Percentiles rank a stretch among this genome's conserved stretches.
phyloP scores from a whole-genome alignment of 1,140 invertebrate genomes.

The Drosophila athabasca region DNA sequence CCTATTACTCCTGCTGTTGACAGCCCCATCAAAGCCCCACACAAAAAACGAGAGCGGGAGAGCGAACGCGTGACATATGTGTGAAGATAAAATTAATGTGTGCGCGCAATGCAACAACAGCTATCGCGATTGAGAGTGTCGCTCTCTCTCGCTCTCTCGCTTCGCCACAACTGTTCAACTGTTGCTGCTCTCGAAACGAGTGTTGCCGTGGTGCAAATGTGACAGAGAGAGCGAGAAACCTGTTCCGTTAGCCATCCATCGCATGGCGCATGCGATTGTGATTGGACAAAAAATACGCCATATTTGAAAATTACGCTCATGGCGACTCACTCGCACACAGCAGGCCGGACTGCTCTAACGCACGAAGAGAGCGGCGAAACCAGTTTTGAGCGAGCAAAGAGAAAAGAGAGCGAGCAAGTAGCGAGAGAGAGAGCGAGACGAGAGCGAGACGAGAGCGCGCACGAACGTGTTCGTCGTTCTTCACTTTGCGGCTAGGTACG shows the following conservation, averaged over 20 bases:
- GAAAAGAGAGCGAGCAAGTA: conserved; percentile 21
- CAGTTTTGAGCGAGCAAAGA: conserved; percentile 50
- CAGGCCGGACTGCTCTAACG: conserved; percentile 40
- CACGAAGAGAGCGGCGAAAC: conserved; percentile 28
- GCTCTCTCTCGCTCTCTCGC: conserved; percentile 49
- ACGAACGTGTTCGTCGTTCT: conserved; percentile 27
- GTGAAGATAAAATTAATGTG: conserved; percentile 77
- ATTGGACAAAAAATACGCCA: conserved; percentile 83
- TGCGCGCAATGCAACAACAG: conserved; percentile 16
- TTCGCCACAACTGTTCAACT: conserved; percentile 73
- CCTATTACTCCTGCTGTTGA: conserved; percentile 31
- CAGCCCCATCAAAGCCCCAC: conserved; percentile 34
- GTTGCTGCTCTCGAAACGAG: conserved; percentile 72
- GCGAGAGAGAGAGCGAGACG: background rate
- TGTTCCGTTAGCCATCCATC: conserved; percentile 57
- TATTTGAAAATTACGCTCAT: conserved; percentile 80
- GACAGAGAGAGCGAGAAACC: conserved; percentile 34
- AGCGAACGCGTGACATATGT: conserved; percentile 72
- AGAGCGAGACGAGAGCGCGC: background rate
- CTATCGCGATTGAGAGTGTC: conserved; percentile 25
- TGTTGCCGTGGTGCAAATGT: conserved; percentile 71
- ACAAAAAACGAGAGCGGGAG: conserved; percentile 26
- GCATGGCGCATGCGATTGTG: conserved; percentile 82
- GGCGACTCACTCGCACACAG: conserved; percentile 48
- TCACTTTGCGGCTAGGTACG: conserved; percentile 55